These are phyloP conservation scores for Cinclus mexicanus DNA, from an alignment of 2,113 vertebrate genomes.

Conservation along the genomic window DNA sequence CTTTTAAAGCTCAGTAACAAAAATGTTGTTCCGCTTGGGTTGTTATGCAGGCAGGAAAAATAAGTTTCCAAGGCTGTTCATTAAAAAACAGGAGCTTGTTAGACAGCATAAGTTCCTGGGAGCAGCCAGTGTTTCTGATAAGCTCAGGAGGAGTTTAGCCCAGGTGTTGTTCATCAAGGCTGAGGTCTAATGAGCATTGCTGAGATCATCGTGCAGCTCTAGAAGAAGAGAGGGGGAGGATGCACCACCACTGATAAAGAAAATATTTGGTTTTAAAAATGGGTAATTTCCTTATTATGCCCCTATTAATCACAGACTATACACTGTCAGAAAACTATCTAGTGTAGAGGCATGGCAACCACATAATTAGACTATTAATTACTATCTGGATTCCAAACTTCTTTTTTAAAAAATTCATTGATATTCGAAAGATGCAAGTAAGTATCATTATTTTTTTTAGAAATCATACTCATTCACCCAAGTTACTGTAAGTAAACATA, in stretches of 20 bases:
- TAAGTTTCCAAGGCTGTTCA: not conserved
- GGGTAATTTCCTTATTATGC: not conserved
- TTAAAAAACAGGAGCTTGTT: not conserved
- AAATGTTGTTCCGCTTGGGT: not conserved
- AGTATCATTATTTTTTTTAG: not conserved
- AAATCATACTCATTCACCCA: not conserved
- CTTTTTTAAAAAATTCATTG: not conserved
- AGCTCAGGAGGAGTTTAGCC: not conserved
- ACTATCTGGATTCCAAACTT: not conserved
- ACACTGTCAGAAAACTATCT: not conserved
- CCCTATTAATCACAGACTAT: not conserved
- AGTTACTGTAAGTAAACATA: not conserved
- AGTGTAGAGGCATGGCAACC: not conserved
- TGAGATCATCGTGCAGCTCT: fast-evolving
- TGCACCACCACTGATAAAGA: not conserved
- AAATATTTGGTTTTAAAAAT: not conserved
- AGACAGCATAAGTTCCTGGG: not conserved
- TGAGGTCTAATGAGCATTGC: not conserved
- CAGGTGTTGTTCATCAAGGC: not conserved
- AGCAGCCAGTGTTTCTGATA: not conserved
- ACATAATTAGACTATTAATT: not conserved
- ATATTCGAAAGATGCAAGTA: not conserved
- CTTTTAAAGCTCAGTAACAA: not conserved
- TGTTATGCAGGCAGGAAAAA: not conserved
- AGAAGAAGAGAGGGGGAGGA: not conserved